phyloP scores from a whole-genome alignment of 2,113 vertebrate genomes.

The Oriolus oriolus region DNA sequence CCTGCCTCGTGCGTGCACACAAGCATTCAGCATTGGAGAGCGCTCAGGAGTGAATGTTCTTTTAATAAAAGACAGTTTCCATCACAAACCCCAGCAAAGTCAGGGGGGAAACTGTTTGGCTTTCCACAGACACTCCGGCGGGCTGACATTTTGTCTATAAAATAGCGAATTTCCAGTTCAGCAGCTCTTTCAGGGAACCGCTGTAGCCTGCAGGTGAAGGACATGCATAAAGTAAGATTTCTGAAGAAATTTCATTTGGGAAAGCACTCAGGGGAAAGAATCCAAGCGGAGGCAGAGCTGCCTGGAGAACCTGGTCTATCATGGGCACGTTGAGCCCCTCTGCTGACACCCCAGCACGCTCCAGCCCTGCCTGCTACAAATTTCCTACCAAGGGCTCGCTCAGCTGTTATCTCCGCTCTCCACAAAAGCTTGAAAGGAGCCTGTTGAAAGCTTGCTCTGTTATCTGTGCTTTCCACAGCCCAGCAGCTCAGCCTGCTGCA shows the following conservation, averaged over 20 bases:
- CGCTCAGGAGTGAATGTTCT: background rate
- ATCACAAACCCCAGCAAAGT: background rate
- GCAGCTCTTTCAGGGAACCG: background rate
- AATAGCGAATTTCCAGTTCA: background rate
- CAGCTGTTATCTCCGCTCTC: slow-evolving; percentile 42
- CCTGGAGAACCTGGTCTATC: background rate
- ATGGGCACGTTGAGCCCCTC: background rate
- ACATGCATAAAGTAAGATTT: background rate
- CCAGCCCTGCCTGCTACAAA: background rate
- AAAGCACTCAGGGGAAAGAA: background rate
- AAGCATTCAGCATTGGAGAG: background rate
- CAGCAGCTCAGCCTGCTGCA: background rate
- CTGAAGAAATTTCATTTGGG: background rate
- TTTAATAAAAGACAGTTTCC: background rate
- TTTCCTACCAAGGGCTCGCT: background rate
- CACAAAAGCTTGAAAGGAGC: slow-evolving; percentile 40
- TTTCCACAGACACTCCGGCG: background rate
- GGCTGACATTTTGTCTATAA: background rate
- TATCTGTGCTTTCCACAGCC: slow-evolving; percentile 49
- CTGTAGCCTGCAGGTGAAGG: background rate
- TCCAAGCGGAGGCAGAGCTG: background rate
- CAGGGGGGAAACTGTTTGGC: background rate
- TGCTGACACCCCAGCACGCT: background rate
- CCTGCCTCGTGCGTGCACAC: background rate
- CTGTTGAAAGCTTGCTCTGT: slow-evolving; percentile 14